A percentile compares a stretch with the other conserved stretches of the same genome.
Conservation (phyloP, 2,113 vertebrate species). For the Eurystomus gularis region DNA sequence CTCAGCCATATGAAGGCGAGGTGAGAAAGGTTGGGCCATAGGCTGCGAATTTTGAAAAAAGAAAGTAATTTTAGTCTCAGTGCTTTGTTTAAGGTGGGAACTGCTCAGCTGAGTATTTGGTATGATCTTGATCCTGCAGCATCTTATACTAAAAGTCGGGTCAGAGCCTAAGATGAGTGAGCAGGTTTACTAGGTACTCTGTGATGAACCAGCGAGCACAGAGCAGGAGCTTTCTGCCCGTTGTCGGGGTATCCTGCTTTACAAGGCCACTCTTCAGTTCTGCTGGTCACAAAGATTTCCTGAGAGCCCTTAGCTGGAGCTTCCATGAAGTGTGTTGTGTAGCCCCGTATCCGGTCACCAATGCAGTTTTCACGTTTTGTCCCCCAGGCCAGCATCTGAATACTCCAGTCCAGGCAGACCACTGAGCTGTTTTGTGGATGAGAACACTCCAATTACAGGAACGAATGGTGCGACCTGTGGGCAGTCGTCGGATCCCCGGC, state of each 20-base stretch:
- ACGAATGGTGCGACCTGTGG: constrained; percentile 89
- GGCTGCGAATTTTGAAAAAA: background rate
- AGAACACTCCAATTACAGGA: constrained; percentile 90
- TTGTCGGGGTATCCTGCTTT: rapidly evolving
- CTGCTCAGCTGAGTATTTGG: background rate
- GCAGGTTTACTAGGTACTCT: background rate
- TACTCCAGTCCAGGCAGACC: constrained; percentile 94
- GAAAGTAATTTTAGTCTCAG: background rate
- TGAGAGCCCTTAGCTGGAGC: background rate
- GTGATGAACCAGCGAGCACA: background rate
- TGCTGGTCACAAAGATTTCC: background rate
- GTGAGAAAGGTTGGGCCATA: background rate
- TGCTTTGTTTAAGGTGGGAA: background rate
- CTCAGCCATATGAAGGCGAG: background rate
- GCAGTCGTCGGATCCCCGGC: constrained; percentile 82
- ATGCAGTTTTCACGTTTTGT: background rate
- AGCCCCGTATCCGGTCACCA: rapidly evolving
- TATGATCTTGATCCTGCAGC: background rate
- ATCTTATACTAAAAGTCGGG: background rate
- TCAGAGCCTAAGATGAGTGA: background rate
- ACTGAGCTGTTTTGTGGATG: constrained; percentile 92
- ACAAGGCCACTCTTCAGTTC: background rate
- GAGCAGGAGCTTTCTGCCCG: background rate
- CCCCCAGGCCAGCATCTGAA: constrained; percentile 88
- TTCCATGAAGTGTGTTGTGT: rapidly evolving